phyloP scores from a whole-genome alignment of 2,888 invertebrate genomes.

The Mesorhabditis belari region DNA sequence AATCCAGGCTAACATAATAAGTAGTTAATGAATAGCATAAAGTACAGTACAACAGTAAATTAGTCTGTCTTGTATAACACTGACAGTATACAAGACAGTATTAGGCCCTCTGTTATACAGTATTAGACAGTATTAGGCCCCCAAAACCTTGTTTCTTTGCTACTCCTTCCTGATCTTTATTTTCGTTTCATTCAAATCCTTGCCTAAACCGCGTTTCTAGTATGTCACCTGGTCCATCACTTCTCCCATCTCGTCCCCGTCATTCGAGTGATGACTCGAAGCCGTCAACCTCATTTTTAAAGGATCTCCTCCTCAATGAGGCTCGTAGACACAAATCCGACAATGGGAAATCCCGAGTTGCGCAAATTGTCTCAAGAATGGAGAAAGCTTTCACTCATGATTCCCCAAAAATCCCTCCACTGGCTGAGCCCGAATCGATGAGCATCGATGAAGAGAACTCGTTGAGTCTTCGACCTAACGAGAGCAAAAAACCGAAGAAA shows the following conservation, averaged over 20 bases:
- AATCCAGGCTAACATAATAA: too few relatives aligned
- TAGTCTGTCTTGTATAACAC: too few relatives aligned
- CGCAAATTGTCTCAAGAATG: slow-evolving; percentile 19
- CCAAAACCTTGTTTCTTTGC: too few relatives aligned
- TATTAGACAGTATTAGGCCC: too few relatives aligned
- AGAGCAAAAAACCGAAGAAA: slow-evolving; percentile 17
- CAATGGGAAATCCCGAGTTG: neutral
- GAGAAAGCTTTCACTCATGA: slow-evolving; percentile 5
- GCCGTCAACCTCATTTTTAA: neutral
- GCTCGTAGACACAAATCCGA: neutral
- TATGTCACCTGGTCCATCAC: neutral
- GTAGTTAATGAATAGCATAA: too few relatives aligned
- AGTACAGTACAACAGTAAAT: too few relatives aligned
- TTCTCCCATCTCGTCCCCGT: neutral
- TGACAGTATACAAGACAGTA: too few relatives aligned
- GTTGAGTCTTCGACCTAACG: too few relatives aligned
- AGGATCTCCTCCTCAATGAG: neutral
- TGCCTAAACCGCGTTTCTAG: neutral
- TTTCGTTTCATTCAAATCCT: neutral
- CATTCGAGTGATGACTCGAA: neutral
- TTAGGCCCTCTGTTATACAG: too few relatives aligned
- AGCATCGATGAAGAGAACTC: slow-evolving; percentile 11
- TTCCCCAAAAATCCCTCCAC: slow-evolving; percentile 6
- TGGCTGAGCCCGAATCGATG: slow-evolving; percentile 16
- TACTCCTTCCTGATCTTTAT: neutral